Evolutionary conservation across 2,888 invertebrate genomes (phyloP), one percentile per base, ranked within the genome.

Genomic region (Ecdyonurus torrentis): DNA sequence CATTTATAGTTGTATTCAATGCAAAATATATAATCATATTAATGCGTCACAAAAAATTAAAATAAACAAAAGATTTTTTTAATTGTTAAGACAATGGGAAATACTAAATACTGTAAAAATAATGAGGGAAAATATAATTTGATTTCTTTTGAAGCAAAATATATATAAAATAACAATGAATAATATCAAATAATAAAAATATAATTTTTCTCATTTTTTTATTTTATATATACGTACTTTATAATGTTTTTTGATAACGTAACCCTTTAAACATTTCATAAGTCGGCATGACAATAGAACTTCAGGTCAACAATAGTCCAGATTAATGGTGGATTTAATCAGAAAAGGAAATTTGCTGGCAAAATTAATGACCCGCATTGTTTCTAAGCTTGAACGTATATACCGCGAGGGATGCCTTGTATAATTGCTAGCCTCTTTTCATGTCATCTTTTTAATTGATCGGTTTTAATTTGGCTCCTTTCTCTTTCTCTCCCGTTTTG

Each of bases 351-450:
- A 55, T 55, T 55, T 55, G 55, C 55, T 22, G 55, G 55, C 55
- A 55, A 55, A 55, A 55, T 55, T 55, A 55, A 55, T 55, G 55
- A 22, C 55, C 55, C 55, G 55, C 55, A 55, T 55, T 55, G 55
- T 55, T 55, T 55, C 55, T 55, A n/a, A n/a, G 37, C 37, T 37
- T 5, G 37, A n/a, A n/a, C 37, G 37, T 5, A 10, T 5, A 37
- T 37, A 37, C 37, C 37, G 37, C 37, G 37, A 15, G 20, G 55
- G 55, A 55, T 20, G 55, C 55, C 22, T 55, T 55, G n/a, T 55
- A 55, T 55, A 55, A 55, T 55, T 55, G 55, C 55, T 55, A 5
- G 55, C 7, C 55, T 55, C 55, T 55, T 55, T 55, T 55, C 55
- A 55, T 55, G 55, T 55, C 55, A 55, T n/a, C 55, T 22, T n/a